A percentile compares a stretch with the other conserved stretches of the same genome.
phyloP scores from a whole-genome alignment of 2,113 vertebrate species.

The Aramus guarauna region DNA sequence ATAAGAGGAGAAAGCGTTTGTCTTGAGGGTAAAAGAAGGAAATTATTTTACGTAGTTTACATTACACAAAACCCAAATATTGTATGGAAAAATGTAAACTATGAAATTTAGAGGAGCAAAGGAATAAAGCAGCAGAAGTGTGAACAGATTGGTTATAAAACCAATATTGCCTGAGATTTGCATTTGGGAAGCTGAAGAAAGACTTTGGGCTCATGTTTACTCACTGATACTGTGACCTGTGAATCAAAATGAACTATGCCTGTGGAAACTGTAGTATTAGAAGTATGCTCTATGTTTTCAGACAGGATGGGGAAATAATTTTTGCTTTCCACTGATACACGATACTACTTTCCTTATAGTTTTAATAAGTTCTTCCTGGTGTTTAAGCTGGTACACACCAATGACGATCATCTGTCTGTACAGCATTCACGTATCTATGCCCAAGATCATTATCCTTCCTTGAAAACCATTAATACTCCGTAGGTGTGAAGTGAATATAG shows the following conservation, averaged over 20 bases:
- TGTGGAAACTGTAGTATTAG: neutral
- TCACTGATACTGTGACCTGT: neutral
- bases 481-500: neutral
- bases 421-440: neutral
- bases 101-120: neutral
- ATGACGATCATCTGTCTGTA: neutral
- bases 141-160: constrained; percentile 43
- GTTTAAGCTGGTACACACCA: neutral
- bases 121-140: neutral
- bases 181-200: neutral
- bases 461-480: neutral
- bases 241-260: neutral
- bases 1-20: neutral
- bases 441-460: neutral
- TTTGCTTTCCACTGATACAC: neutral
- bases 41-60: neutral
- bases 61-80: neutral
- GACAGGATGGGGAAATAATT: neutral
- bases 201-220: neutral
- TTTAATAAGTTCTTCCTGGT: neutral
- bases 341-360: neutral
- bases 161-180: neutral
- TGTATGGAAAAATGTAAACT: neutral
- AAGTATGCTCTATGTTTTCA: neutral
- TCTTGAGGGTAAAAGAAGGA: neutral